Evolutionary conservation across 2,888 invertebrate genomes (phyloP).

Genomic region (Syrphus vitripennis): DNA sequence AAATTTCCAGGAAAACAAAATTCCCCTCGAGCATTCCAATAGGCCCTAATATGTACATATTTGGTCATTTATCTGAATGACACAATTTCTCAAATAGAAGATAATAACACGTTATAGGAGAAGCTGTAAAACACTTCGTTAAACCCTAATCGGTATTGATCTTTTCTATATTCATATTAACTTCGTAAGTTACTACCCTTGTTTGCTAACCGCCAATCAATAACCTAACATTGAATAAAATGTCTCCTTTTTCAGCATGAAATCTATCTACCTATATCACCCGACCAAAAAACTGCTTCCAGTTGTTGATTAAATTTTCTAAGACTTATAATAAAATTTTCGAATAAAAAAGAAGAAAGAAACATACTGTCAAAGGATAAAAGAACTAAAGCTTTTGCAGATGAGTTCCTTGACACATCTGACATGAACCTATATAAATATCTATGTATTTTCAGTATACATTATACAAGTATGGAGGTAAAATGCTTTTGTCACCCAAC

Average conservation of each 20-base stretch:
- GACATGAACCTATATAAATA: not conserved
- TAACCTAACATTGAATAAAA: not conserved
- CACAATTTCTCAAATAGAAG: too few species aligned
- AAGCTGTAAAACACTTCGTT: too few species aligned
- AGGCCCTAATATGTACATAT: too few species aligned
- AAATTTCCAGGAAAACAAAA: too few species aligned
- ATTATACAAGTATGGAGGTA: not conserved
- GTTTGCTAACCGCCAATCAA: not conserved
- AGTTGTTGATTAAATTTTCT: slow-evolving; percentile 5
- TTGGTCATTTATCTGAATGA: too few species aligned
- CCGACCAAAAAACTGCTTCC: not conserved
- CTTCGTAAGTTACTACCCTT: not conserved
- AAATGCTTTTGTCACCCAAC: slow-evolving; percentile 40
- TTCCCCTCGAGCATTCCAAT: too few species aligned
- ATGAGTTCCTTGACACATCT: slow-evolving; percentile 57
- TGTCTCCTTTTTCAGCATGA: not conserved
- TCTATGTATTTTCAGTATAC: too few species aligned
- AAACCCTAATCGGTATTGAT: too few species aligned
- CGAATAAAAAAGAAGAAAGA: not conserved
- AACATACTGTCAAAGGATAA: not conserved
- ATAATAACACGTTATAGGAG: too few species aligned
- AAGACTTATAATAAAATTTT: not conserved
- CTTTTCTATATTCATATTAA: not conserved
- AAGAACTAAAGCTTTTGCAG: not conserved
- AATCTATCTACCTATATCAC: not conserved